phyloP scores from a whole-genome alignment of 2,888 invertebrate species.

The Idaea dimidiata region DNA sequence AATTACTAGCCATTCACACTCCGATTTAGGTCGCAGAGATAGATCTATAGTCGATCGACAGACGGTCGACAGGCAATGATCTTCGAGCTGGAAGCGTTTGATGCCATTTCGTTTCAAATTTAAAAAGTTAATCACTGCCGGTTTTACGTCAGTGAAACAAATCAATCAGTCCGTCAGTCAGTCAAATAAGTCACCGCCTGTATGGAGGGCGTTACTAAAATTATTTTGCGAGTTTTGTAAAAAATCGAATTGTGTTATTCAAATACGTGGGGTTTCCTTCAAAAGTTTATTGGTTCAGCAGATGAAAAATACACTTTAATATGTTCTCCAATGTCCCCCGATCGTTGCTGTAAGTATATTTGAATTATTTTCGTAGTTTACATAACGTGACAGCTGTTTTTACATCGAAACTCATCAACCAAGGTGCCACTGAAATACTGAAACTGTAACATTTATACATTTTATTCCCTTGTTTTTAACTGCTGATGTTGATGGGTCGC shows the following conservation, averaged over 20 bases:
- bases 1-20: not conserved
- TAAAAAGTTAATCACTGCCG: no score
- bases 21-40: no score
- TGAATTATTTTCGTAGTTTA: slow-evolving; percentile 74
- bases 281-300: slow-evolving; percentile 36
- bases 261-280: slow-evolving; percentile 38
- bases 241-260: slow-evolving; percentile 38
- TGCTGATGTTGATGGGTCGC: not conserved
- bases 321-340: slow-evolving; percentile 76
- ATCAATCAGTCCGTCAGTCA: slow-evolving; percentile 21
- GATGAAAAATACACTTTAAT: slow-evolving; percentile 61
- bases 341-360: slow-evolving; percentile 72
- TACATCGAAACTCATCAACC: slow-evolving; percentile 49
- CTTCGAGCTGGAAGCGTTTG: no score
- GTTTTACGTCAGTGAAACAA: not conserved
- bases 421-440: slow-evolving; percentile 10
- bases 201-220: slow-evolving; percentile 64
- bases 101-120: no score
- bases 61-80: no score
- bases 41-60: no score
- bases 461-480: slow-evolving; percentile 4
- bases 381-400: slow-evolving; percentile 77
- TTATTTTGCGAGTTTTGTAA: slow-evolving; percentile 40
- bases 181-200: slow-evolving; percentile 51
- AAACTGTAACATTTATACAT: slow-evolving; percentile 8